phyloP scores from a whole-genome alignment of 1,140 invertebrate genomes.

The Drosophila kohkoa region DNA sequence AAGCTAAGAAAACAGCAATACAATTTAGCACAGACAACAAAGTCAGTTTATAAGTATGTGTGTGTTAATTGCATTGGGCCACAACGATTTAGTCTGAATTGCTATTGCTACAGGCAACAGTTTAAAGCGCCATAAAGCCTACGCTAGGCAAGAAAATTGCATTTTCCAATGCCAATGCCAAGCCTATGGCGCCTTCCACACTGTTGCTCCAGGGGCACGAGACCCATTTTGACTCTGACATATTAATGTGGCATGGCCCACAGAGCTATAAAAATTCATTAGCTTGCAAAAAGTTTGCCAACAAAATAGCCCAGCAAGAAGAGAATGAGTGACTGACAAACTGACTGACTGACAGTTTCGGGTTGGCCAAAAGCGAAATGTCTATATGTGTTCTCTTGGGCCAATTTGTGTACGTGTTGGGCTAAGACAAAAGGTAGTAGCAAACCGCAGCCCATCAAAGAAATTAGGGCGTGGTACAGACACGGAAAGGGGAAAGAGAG shows the following conservation, averaged over 20 bases:
- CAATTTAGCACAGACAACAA: no score
- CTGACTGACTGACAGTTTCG: conserved; percentile 40
- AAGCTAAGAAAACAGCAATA: background rate
- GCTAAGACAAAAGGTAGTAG: conserved; percentile 39
- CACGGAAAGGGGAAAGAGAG: background rate
- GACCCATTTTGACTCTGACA: conserved; percentile 15
- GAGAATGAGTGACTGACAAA: no score
- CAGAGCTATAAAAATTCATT: conserved; percentile 77
- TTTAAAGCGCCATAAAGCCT: conserved; percentile 62
- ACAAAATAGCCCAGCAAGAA: conserved; percentile 47
- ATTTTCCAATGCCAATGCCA: conserved; percentile 33
- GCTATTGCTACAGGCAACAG: conserved; percentile 13
- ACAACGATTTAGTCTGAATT: conserved; percentile 20
- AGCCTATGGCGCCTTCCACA: conserved; percentile 4
- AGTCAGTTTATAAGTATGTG: background rate
- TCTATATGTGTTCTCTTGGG: background rate
- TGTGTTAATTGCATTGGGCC: conserved; percentile 68
- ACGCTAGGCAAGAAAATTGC: conserved; percentile 18
- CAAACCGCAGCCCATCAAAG: conserved; percentile 17
- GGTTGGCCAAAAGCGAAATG: background rate
- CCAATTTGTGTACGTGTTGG: conserved; percentile 35
- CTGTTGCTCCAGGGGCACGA: background rate
- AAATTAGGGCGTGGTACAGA: conserved; percentile 41
- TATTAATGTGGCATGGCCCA: conserved; percentile 35
- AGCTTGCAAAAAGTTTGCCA: conserved; percentile 59